These are phyloP conservation scores for Ictidomys tridecemlineatus DNA, from an alignment of 2,113 vertebrate species.

Conservation along the genomic window DNA sequence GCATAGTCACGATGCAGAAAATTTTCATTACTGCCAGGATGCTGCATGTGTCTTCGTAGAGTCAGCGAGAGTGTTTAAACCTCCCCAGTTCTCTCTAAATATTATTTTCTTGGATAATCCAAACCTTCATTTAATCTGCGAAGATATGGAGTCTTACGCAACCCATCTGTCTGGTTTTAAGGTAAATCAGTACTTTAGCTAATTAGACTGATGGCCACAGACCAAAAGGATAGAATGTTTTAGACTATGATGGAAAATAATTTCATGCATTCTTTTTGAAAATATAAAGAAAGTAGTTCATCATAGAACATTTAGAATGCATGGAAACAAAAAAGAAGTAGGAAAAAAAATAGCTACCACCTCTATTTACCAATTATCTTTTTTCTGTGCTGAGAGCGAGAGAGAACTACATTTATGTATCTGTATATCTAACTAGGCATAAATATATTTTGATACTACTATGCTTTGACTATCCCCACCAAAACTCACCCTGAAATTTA, in stretches of 20 bases:
- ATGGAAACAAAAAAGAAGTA: not conserved
- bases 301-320: not conserved
- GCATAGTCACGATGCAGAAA: not conserved
- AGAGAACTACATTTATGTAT: not conserved
- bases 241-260: not conserved
- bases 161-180: constrained; percentile 38
- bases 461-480: not conserved
- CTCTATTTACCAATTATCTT: not conserved
- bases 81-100: constrained; percentile 33
- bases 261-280: constrained; percentile 4
- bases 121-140: not conserved
- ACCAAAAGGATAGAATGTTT: not conserved
- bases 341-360: not conserved
- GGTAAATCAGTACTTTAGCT: not conserved
- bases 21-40: not conserved
- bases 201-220: constrained; percentile 23
- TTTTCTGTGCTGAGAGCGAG: constrained; percentile 7
- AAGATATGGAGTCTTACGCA: not conserved
- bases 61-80: not conserved
- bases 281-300: constrained; percentile 34
- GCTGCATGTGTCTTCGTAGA: not conserved
- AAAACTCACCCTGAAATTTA: not conserved
- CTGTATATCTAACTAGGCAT: not conserved
- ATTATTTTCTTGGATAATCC: not conserved
- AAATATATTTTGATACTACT: not conserved